Evolutionary conservation across 1,140 invertebrate genomes (phyloP).

Genomic region (Paraescarpia echinospica): DNA sequence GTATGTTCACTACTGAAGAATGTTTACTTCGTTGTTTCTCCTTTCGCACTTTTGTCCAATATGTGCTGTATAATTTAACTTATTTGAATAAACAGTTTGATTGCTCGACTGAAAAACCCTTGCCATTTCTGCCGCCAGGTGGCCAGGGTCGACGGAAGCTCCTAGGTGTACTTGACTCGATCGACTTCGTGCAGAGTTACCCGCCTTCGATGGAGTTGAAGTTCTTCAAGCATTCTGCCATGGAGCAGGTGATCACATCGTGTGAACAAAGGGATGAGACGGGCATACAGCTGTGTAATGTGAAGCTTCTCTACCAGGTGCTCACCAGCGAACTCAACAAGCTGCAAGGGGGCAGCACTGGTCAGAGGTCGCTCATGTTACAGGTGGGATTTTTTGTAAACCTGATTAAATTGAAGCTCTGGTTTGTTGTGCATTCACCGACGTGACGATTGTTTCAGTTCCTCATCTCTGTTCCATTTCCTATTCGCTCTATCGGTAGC

Average conservation of each 20-base stretch:
- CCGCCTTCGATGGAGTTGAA: slow-evolving; percentile 66
- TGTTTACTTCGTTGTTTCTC: too few relatives aligned
- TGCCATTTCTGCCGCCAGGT: slow-evolving; percentile 33
- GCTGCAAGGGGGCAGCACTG: slow-evolving; percentile 46
- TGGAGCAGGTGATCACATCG: slow-evolving; percentile 61
- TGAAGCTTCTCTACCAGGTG: slow-evolving; percentile 42
- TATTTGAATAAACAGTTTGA: neutral
- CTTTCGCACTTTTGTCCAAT: too few relatives aligned
- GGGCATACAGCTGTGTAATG: slow-evolving; percentile 45
- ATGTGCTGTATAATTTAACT: neutral
- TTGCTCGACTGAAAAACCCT: neutral
- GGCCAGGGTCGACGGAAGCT: slow-evolving; percentile 54
- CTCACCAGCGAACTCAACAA: slow-evolving; percentile 51
- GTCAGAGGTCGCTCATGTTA: slow-evolving; percentile 47
- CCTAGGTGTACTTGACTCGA: slow-evolving; percentile 65
- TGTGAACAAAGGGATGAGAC: slow-evolving; percentile 42
- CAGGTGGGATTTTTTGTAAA: slow-evolving; percentile 35
- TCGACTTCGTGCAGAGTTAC: slow-evolving; percentile 65
- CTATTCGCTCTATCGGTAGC: too few relatives aligned
- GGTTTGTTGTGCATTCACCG: too few relatives aligned
- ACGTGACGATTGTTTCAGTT: too few relatives aligned
- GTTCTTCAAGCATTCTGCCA: slow-evolving; percentile 69
- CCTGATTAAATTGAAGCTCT: too few relatives aligned
- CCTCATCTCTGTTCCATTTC: too few relatives aligned
- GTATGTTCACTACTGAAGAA: too few relatives aligned